A percentile compares a stretch with the other conserved stretches of the same genome.
phyloP scores from a whole-genome alignment of 1,140 invertebrate species.

The Galleria mellonella region DNA sequence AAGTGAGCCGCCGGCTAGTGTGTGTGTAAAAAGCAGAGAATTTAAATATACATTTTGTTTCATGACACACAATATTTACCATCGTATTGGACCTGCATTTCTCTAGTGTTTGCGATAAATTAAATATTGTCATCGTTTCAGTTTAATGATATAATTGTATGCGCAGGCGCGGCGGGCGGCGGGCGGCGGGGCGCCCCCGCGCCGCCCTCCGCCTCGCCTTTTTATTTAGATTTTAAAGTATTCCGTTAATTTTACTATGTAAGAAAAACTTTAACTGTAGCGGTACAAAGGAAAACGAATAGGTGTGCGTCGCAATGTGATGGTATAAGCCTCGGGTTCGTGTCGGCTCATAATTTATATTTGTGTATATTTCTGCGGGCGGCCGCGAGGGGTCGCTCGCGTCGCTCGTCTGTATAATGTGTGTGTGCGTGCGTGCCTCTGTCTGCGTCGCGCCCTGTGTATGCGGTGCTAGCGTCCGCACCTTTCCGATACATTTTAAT shows the following conservation, averaged over 20 bases:
- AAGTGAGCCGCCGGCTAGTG: slow-evolving; percentile 84
- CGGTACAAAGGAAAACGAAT: slow-evolving; percentile 57
- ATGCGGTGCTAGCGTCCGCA: slow-evolving; percentile 41
- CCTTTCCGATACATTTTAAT: slow-evolving; percentile 64
- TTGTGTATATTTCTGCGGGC: slow-evolving; percentile 29
- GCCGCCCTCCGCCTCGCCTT: slow-evolving; percentile 29
- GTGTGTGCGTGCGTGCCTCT: slow-evolving; percentile 32
- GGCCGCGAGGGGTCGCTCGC: no score
- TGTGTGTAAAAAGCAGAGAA: slow-evolving; percentile 74
- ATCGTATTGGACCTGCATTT: slow-evolving; percentile 76
- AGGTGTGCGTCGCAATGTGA: slow-evolving; percentile 51
- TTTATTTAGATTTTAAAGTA: slow-evolving; percentile 69
- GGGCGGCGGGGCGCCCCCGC: slow-evolving; percentile 15
- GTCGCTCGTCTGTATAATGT: slow-evolving; percentile 11
- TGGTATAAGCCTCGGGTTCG: slow-evolving; percentile 33
- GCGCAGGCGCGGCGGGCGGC: slow-evolving; percentile 19
- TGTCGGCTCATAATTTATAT: slow-evolving; percentile 40
- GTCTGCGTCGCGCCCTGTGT: slow-evolving; percentile 24
- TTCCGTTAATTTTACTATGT: slow-evolving; percentile 72
- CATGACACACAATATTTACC: slow-evolving; percentile 75
- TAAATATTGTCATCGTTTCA: slow-evolving; percentile 71
- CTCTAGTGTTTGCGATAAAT: slow-evolving; percentile 75
- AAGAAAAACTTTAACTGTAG: slow-evolving; percentile 64
- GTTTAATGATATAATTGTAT: slow-evolving; percentile 17
- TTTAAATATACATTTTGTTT: slow-evolving; percentile 75